These are phyloP conservation scores for cat (Felis catus) DNA, from an alignment of 2,113 vertebrate species.

Conservation along the genomic window DNA sequence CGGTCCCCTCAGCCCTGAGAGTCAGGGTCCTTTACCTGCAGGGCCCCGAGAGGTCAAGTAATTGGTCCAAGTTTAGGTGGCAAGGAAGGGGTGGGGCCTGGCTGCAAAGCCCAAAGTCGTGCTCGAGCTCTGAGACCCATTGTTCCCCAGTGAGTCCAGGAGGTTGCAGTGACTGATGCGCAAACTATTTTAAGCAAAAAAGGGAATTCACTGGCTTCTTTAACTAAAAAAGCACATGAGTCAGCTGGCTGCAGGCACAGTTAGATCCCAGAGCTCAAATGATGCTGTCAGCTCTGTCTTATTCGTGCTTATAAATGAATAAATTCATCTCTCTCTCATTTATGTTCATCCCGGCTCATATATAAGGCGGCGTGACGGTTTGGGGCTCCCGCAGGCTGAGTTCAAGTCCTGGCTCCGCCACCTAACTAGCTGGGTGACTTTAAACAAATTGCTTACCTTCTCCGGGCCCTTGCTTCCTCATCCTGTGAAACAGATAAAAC, in stretches of 20 bases:
- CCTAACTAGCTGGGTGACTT: neutral
- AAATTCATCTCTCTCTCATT: neutral
- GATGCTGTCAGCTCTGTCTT: neutral
- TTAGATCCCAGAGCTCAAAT: neutral
- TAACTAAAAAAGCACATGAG: slow-evolving; percentile 1
- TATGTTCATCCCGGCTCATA: neutral
- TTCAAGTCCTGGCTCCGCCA: neutral
- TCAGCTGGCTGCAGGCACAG: slow-evolving; percentile 42
- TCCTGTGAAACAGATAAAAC: neutral
- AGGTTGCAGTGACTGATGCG: neutral
- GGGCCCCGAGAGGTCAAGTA: neutral
- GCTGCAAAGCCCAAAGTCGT: neutral
- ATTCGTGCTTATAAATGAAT: neutral
- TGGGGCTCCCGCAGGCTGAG: neutral
- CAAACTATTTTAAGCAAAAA: slow-evolving; percentile 41
- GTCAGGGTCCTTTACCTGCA: neutral
- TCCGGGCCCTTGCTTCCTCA: neutral
- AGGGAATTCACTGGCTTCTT: neutral
- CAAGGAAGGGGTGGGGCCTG: neutral
- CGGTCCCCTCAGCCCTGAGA: neutral
- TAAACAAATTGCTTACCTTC: neutral
- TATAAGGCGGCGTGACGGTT: neutral
- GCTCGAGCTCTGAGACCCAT: neutral
- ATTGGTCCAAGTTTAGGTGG: neutral
- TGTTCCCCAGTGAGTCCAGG: neutral